Conservation (phyloP, 2,113 vertebrate genomes). For the Seriola quinqueradiata region DNA sequence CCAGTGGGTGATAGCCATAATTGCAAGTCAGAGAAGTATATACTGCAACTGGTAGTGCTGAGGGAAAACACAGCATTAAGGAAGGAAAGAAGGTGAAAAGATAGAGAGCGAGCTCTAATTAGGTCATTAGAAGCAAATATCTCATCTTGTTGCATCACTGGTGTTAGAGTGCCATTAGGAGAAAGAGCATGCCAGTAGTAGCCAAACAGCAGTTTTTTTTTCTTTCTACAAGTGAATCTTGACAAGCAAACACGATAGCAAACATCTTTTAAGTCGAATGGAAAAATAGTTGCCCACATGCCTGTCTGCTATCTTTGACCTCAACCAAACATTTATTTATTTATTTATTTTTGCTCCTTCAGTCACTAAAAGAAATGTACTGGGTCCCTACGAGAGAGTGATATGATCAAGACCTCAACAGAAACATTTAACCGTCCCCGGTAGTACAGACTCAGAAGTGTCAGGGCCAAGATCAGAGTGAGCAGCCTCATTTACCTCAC, state of each 20-base stretch:
- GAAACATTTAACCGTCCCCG: neutral
- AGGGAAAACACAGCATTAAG: neutral
- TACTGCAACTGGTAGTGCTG: neutral
- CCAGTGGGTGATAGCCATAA: conserved; percentile 34
- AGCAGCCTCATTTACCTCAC: conserved; percentile 1
- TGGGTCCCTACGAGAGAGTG: no score
- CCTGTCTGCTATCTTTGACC: neutral
- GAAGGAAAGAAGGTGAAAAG: neutral
- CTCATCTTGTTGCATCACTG: neutral
- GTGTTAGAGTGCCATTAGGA: neutral
- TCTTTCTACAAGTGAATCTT: neutral
- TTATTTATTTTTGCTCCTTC: neutral
- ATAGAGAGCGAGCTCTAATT: neutral
- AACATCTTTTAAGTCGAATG: neutral
- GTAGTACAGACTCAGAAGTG: neutral
- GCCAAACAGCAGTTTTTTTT: no score
- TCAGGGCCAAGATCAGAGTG: neutral
- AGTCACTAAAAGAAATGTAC: neutral
- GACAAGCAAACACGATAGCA: neutral
- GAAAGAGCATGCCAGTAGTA: neutral
- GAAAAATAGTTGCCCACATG: neutral
- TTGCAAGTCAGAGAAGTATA: conserved; percentile 18
- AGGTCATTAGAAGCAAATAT: neutral
- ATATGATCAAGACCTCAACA: no score
- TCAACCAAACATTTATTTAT: neutral